Percentiles rank a stretch among this genome's conserved stretches.
Conservation (phyloP, 2,888 invertebrate species). For the Noctua fimbriata region DNA sequence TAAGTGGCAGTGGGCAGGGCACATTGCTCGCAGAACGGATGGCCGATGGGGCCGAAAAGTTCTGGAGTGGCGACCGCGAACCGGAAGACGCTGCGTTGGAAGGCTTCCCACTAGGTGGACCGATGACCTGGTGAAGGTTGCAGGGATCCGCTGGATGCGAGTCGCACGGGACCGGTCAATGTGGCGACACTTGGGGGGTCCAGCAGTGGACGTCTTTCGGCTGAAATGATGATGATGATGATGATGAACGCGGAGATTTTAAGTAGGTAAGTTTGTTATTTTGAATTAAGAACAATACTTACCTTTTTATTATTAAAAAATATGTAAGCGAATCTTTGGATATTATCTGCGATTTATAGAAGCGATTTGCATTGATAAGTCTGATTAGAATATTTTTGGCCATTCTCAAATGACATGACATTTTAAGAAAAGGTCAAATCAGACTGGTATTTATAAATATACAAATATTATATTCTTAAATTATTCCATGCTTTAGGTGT, state of each 20-base stretch:
- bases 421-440: slow-evolving; percentile 42
- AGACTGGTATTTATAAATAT: neutral
- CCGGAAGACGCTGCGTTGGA: no score
- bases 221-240: no score
- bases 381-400: slow-evolving; percentile 18
- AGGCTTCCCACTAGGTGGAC: no score
- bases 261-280: neutral
- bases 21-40: no score
- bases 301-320: slow-evolving; percentile 1
- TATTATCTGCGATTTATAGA: slow-evolving; percentile 5
- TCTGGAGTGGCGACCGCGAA: no score
- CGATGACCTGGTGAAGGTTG: no score
- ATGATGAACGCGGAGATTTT: neutral
- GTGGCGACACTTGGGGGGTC: no score
- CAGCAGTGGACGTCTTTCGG: no score
- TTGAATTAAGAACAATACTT: neutral
- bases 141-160: no score
- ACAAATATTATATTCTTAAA: slow-evolving; percentile 1
- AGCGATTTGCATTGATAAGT: slow-evolving; percentile 32
- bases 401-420: slow-evolving; percentile 24
- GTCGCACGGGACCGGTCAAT: no score
- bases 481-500: slow-evolving; percentile 1
- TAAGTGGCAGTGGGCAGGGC: no score
- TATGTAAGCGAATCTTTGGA: neutral
- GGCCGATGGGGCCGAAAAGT: no score